Evolutionary conservation across 2,888 invertebrate species (phyloP).

Genomic region (Acrobasis consociella): DNA sequence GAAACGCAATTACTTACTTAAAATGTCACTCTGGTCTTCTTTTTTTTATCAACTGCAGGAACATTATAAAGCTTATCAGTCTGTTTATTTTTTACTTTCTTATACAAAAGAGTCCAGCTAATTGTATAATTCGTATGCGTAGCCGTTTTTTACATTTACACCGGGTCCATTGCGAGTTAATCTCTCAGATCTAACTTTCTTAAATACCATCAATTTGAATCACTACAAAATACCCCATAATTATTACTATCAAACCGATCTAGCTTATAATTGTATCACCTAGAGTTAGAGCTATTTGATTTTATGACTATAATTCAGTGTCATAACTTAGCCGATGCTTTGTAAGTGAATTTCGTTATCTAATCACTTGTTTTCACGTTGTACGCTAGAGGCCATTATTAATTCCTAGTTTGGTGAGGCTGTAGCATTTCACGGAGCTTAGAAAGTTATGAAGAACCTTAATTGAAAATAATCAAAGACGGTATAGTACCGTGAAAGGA

Average conservation of each 20-base stretch:
- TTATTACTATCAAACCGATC: slow-evolving; percentile 2
- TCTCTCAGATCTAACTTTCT: not conserved
- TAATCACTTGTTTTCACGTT: slow-evolving; percentile 10
- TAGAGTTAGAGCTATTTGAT: not conserved
- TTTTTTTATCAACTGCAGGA: no score
- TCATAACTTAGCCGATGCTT: slow-evolving; percentile 8
- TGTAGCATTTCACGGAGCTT: slow-evolving; percentile 37
- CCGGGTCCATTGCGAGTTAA: not conserved
- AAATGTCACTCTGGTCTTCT: no score
- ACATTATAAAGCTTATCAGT: no score
- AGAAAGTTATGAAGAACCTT: slow-evolving; percentile 32
- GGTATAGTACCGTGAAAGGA: slow-evolving; percentile 25
- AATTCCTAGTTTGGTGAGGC: slow-evolving; percentile 45
- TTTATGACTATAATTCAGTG: slow-evolving; percentile 15
- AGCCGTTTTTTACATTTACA: no score
- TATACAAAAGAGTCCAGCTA: no score
- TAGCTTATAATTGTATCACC: slow-evolving; percentile 7
- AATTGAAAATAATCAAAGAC: slow-evolving; percentile 26
- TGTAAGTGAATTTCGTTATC: slow-evolving; percentile 15
- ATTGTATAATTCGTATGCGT: no score
- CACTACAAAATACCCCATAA: not conserved
- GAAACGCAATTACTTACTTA: no score
- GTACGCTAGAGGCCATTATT: slow-evolving; percentile 39
- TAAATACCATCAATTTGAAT: not conserved
- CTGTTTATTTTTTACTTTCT: no score